These are phyloP conservation scores for Auanema freiburgensis DNA, from an alignment of 2,888 invertebrate genomes.

Conservation along the genomic window DNA sequence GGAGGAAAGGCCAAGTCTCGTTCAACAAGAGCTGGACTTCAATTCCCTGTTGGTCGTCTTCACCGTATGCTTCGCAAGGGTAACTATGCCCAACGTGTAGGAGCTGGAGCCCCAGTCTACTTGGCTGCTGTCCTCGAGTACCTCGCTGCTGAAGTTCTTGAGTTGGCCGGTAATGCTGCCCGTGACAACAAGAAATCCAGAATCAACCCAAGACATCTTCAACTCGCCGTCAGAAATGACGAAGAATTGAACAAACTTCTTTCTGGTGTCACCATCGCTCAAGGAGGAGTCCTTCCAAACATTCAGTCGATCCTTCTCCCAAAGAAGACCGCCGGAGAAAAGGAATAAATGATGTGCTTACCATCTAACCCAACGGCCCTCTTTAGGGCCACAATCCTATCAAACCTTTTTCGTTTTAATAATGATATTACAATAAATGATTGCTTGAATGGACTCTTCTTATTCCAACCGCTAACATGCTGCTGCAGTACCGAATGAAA, in stretches of 20 bases:
- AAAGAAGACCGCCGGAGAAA: constrained; percentile 58
- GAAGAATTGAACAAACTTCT: constrained; percentile 62
- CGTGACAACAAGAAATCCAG: constrained; percentile 68
- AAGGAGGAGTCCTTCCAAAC: constrained; percentile 77
- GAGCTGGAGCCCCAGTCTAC: constrained; percentile 45
- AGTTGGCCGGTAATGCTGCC: constrained; percentile 65
- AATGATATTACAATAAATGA: too few species aligned
- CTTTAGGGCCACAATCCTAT: constrained; percentile 54
- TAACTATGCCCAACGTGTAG: constrained; percentile 59
- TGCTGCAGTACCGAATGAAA: too few species aligned
- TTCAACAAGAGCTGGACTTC: constrained; percentile 62
- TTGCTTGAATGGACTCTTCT: too few species aligned
- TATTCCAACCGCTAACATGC: too few species aligned
- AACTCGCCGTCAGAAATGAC: constrained; percentile 61
- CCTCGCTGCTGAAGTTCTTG: constrained; percentile 58
- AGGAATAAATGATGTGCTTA: constrained; percentile 25
- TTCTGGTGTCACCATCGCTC: constrained; percentile 78
- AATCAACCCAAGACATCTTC: constrained; percentile 66
- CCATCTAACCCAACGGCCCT: constrained; percentile 47
- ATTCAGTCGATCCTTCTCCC: constrained; percentile 62
- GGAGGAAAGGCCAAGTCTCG: constrained; percentile 56
- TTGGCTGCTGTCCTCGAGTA: constrained; percentile 60
- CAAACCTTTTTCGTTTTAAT: too few species aligned
- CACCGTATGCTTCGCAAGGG: constrained; percentile 60
- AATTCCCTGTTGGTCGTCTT: constrained; percentile 63